Base-by-base conservation (phyloP, 2,797 vertebrate genomes). In the Ctenochaetus hawaiiensis region DNA sequence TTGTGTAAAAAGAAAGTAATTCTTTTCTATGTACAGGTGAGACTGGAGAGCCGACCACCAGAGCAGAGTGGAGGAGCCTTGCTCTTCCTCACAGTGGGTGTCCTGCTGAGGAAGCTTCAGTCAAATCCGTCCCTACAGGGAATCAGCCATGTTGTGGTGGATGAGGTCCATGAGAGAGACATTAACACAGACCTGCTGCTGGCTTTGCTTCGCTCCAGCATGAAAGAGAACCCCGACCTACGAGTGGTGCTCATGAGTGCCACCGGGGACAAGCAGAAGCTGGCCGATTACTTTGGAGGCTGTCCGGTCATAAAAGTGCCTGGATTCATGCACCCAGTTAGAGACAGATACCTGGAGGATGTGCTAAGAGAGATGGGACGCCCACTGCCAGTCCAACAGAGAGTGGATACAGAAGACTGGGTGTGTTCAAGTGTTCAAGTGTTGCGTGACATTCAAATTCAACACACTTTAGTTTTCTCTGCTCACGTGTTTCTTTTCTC, bases 141-240 rank as follows among this genome's bases (percentile, higher is more conserved):
- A 0, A 93, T 99, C 85, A 99, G 97, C 90, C 98, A 99, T 0
- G 96, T 99, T 13, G 90, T 99, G 1, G 97, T 99, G 66, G 98
- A 99, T 0, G 98, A 99, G 92, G 98, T 99, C 47, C 98, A 99
- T 0, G 98, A 99, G 92, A 91, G 98, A 4, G 98, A 99, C 1
- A 94, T 99, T 53, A 98, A 99, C 95, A 99, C 98, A 0, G 98
- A 99, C 93, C 95, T 99, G 91, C 96, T 99, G 83, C 95, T 99
- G 73, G 98, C 97, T 18, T 93, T 99, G 83, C 95, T 99, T 86
- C 97, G 96, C 47, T 90, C 93, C 13, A 92, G 95, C 71, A 91
- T 97, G 76, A 83, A 93, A 18, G 92, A 95, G 22, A 99, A 98
- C 89, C 96, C 96, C 0, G 72, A 94, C 68, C 89, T 99, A 43